Conservation (phyloP, 2,113 vertebrate genomes). For the Phrynosoma platyrhinos region DNA sequence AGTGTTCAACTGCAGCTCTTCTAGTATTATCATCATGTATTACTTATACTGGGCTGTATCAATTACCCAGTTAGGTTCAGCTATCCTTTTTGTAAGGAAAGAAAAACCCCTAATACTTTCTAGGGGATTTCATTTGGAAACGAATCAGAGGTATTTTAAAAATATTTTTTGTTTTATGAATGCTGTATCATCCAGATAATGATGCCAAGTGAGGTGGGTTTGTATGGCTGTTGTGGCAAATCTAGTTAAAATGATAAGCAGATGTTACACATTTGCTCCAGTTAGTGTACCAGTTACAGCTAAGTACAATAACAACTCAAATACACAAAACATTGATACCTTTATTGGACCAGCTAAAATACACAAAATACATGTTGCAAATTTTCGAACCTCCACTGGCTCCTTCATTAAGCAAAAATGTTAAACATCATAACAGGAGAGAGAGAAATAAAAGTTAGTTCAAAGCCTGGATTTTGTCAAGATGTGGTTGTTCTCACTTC, state of each 20-base stretch:
- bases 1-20: neutral
- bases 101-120: neutral
- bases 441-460: too few relatives aligned
- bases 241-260: constrained; percentile 31
- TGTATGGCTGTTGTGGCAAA: constrained; percentile 62
- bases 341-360: too few relatives aligned
- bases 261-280: constrained; percentile 28
- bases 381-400: too few relatives aligned
- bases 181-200: constrained; percentile 14
- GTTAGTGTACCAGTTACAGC: neutral
- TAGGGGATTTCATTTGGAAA: neutral
- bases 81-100: neutral
- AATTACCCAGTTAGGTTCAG: rapidly evolving
- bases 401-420: too few relatives aligned
- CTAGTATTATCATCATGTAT: rapidly evolving
- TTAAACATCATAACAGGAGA: too few relatives aligned
- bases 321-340: too few relatives aligned
- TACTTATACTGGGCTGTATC: neutral
- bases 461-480: too few relatives aligned
- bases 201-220: constrained; percentile 49
- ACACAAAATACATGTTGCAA: too few relatives aligned
- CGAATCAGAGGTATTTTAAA: constrained; percentile 13
- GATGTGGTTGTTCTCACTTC: too few relatives aligned
- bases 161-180: neutral
- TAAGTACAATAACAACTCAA: neutral